Evolutionary conservation across 2,888 invertebrate genomes (phyloP), one percentile per base, ranked within the genome.

Genomic region (Capitulum mitella): DNA sequence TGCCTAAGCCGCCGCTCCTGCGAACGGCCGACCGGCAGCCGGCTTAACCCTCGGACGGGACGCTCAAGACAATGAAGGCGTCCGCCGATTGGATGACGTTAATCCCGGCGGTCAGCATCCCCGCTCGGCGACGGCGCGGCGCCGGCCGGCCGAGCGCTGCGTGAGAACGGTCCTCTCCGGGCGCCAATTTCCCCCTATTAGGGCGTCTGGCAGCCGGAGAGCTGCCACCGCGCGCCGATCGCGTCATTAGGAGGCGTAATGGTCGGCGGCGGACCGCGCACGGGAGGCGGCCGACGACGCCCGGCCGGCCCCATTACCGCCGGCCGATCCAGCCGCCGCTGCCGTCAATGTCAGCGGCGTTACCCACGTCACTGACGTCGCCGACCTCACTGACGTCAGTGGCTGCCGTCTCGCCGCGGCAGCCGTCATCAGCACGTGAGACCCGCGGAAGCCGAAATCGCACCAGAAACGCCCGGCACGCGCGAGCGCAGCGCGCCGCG

Each of bases 161-260:
- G 64, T 64, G 64, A 64, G 64, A 64, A 64, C 32, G 32, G 58
- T 29, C 8, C 8, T n/a, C 34, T 5, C 32, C 32, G 14, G 61
- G 64, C 64, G 64, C 64, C 64, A 34, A 64, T 64, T 64, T 64
- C 64, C 8, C 40, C 37, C 70, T 40, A 70, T 70, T 70, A 70
- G 26, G 19, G 70, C 40, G 70, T 37, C 70, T 70, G 70, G 37
- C 37, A 37, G 70, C 70, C 37, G 70, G 29, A 14, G n/a, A 8
- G 58, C 51, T 22, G 51, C 51, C 51, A 51, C 64, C 34, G 64
- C 58, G 58, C n/a, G 12, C 10, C 58, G 64, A 34, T 34, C 64
- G 64, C 70, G 70, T 70, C 40, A 70, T 64, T 64, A 64, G 29
- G 29, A 19, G 64, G 14, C 34, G 51, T 70, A 70, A 70, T 70